Conservation (phyloP, 1,140 invertebrate species). For the Calephelis nemesis region DNA sequence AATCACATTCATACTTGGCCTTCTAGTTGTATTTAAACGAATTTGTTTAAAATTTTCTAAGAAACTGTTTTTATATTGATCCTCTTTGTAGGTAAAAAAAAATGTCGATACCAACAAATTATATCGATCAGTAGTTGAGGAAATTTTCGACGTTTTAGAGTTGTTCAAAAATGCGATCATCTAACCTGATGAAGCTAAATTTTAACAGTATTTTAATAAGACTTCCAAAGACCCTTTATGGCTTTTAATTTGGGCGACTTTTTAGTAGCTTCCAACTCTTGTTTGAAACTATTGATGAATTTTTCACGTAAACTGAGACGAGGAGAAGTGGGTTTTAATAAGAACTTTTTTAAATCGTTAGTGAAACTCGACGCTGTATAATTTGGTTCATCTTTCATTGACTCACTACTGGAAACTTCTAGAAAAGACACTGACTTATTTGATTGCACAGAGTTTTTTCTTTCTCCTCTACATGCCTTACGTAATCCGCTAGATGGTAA, state of each 20-base stretch:
- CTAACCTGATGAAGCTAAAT: too few species aligned
- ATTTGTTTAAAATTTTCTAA: too few species aligned
- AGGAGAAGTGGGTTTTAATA: slow-evolving; percentile 68
- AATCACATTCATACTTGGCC: too few species aligned
- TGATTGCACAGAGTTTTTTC: slow-evolving; percentile 72
- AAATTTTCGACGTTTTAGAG: too few species aligned
- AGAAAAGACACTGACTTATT: slow-evolving; percentile 75
- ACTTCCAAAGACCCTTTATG: slow-evolving; percentile 77
- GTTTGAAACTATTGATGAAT: slow-evolving; percentile 72
- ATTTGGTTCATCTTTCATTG: slow-evolving; percentile 64
- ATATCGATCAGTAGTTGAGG: too few species aligned
- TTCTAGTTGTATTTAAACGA: too few species aligned
- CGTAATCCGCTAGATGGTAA: slow-evolving; percentile 40
- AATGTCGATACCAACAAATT: too few species aligned
- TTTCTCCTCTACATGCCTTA: slow-evolving; percentile 33
- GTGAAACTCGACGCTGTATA: slow-evolving; percentile 77
- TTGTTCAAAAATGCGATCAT: too few species aligned
- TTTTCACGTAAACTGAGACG: slow-evolving; percentile 71
- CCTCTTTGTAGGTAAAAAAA: too few species aligned
- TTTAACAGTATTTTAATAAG: slow-evolving; percentile 47
- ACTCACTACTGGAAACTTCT: slow-evolving; percentile 59
- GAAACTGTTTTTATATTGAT: too few species aligned
- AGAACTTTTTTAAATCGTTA: slow-evolving; percentile 74
- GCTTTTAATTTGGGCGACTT: slow-evolving; percentile 72
- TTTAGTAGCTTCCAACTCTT: slow-evolving; percentile 64